Evolutionary conservation across 2,113 vertebrate species (phyloP), one percentile per base, ranked within the genome.

Genomic region (Rhipidura dahli): DNA sequence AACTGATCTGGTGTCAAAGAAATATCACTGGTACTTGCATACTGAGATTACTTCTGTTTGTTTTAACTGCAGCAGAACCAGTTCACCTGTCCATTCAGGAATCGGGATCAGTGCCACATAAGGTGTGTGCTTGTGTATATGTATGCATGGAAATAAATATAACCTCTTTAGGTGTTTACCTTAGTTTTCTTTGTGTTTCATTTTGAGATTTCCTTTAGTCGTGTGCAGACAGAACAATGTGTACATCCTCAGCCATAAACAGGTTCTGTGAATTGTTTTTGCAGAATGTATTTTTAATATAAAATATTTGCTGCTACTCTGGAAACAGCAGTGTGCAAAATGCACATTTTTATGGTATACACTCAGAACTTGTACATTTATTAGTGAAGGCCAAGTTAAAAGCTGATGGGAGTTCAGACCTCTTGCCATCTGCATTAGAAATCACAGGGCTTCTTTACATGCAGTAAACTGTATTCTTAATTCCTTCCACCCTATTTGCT

Each of bases 71-170:
- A 97, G 97, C 64, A 91, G 95, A 93, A 75, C 84, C 88, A 21
- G 53, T 97, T 89, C 97, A 75, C 44, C 61, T 89, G 45, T 94
- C 98, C 37, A 54, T 98, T 92, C 96, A 98, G 76, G 98, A 98
- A 91, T 97, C 96, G 0, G 96, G 83, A 96, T 28, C 73, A 59
- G 81, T 54, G 42, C 61, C 87, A 35, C 30, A 68, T 65, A 93
- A 91, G 98, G 98, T 98, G 97, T 42, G 85, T 91, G 40, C n/a
- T 71, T 84, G 24, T 68, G 47, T 47, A 6, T n/a, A 50, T 20
- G 10, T 78, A 31, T 72, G 17, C 45, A 12, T 87, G 35, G 63
- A 87, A 92, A 81, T 81, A 87, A 86, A 50, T 63, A 7, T 4
- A 22, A 63, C 24, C 4, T 59, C 33, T 44, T 20, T n/a, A 35